Conservation (phyloP, 2,797 vertebrate species). For the Taenioides sp. region DNA sequence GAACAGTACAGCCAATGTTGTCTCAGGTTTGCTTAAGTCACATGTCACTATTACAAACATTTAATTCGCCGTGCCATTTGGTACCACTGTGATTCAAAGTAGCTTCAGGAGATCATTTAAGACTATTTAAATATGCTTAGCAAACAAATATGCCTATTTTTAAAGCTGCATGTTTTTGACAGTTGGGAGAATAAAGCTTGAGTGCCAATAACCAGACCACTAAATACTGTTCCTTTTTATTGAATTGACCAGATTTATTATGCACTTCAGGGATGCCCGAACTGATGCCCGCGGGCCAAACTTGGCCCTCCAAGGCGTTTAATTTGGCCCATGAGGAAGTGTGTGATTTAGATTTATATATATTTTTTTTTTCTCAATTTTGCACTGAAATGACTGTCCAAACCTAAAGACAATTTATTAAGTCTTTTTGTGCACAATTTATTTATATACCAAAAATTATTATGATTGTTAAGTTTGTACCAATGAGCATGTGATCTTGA, state of each 20-base stretch:
- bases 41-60: conserved; percentile 14
- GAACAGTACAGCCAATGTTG: not conserved
- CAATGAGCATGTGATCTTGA: not conserved
- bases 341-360: not conserved
- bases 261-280: not conserved
- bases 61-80: conserved; percentile 32
- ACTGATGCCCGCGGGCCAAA: not conserved
- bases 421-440: not conserved
- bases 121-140: conserved; percentile 38
- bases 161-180: conserved; percentile 25
- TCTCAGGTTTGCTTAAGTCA: conserved; percentile 9
- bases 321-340: not conserved
- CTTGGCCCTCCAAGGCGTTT: not conserved
- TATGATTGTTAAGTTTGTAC: not conserved
- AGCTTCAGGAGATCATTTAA: conserved; percentile 31
- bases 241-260: conserved; percentile 3
- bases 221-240: conserved; percentile 7
- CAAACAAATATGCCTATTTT: conserved; percentile 34
- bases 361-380: not conserved
- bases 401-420: not conserved
- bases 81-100: conserved; percentile 22
- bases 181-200: conserved; percentile 23
- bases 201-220: conserved; percentile 17
- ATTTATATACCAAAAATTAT: not conserved
- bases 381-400: not conserved